Percentiles rank a stretch among this genome's conserved stretches.
Evolutionary conservation across 2,113 vertebrate species (phyloP).

Genomic region (Morone chrysops): DNA sequence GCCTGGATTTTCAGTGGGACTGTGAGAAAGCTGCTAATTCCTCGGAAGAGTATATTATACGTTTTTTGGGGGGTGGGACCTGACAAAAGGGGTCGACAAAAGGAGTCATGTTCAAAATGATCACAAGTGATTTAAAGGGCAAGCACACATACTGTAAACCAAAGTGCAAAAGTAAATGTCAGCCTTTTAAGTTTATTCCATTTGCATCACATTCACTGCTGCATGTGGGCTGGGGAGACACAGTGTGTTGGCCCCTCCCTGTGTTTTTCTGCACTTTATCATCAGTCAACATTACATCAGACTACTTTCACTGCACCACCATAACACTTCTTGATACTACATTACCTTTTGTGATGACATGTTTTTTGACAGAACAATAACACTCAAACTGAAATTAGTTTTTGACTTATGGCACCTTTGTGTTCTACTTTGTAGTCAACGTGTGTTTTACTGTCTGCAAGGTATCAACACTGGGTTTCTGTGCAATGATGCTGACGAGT

Average conservation of each 20-base stretch:
- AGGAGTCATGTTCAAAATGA: constrained; percentile 55
- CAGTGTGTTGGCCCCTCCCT: constrained; percentile 31
- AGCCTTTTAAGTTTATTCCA: constrained; percentile 57
- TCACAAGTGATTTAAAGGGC: constrained; percentile 67
- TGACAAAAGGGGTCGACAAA: constrained; percentile 51
- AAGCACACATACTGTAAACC: constrained; percentile 61
- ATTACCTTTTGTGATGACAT: constrained; percentile 15
- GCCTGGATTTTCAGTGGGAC: constrained; percentile 25
- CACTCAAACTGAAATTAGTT: constrained; percentile 52
- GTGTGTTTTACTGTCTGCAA: constrained; percentile 10
- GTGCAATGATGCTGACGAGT: constrained; percentile 10
- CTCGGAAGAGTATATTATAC: neutral
- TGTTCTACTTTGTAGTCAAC: constrained; percentile 34
- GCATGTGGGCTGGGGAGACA: constrained; percentile 50
- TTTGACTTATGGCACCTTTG: constrained; percentile 33
- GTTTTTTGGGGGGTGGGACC: constrained; percentile 39
- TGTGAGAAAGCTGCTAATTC: neutral
- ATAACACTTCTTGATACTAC: constrained; percentile 27
- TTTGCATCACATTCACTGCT: constrained; percentile 52
- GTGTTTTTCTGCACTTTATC: constrained; percentile 20
- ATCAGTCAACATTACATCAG: constrained; percentile 30
- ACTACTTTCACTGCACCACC: neutral
- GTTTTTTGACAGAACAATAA: constrained; percentile 6
- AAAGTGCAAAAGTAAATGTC: constrained; percentile 73
- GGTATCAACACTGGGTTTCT: constrained; percentile 38